Base-by-base conservation (phyloP, 2,113 vertebrate species). In the Toxotes chatareus region DNA sequence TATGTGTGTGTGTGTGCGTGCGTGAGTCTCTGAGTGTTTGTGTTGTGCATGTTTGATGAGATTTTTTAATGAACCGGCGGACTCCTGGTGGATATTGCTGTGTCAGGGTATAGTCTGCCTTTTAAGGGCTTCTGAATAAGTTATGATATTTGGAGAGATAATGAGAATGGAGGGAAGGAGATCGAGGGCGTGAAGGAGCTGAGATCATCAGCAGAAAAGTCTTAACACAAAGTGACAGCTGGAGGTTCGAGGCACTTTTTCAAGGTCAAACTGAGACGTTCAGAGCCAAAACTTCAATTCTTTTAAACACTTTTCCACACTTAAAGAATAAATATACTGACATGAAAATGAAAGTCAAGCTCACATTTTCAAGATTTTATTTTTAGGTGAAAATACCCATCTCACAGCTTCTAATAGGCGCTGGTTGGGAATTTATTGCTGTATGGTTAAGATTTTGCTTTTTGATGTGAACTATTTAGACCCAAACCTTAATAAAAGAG, bases 131-230 rank as follows among this genome's bases (percentile, higher is more conserved):
- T 90, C 85, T 94, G 93, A 94, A 94, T 94, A 93, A 94, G 85
- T 93, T 90, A 94, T 94, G 90, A 93, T 94, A 93, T 94, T 93
- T 94, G 93, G 84, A 92, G 86, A 93, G 90, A 93, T 94, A 94
- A 94, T 93, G 93, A 99, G 4, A 97, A 97, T 96, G 93, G 97
- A 97, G 82, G 96, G 94, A 95, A 97, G 90, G 96, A 96, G 89
- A 96, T 97, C 95, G 93, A 96, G 81, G 73, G 95, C 94, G 32
- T 96, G 95, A 74, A 78, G 86, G 71, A 86, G 85, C 88, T 83
- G 96, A 97, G 23, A 96, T 96, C 81, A 97, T 97, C 89, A 99
- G 92, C 89, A 98, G 96, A 94, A 38, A 96, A 86, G 92, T 98
- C 97, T 95, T 96, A 65, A 93, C 76, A 59, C 70, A 69, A 78